Evolutionary conservation across 2,797 vertebrate genomes (phyloP), one percentile per base, ranked within the genome.

Genomic region (Platyrinchus mystaceus): DNA sequence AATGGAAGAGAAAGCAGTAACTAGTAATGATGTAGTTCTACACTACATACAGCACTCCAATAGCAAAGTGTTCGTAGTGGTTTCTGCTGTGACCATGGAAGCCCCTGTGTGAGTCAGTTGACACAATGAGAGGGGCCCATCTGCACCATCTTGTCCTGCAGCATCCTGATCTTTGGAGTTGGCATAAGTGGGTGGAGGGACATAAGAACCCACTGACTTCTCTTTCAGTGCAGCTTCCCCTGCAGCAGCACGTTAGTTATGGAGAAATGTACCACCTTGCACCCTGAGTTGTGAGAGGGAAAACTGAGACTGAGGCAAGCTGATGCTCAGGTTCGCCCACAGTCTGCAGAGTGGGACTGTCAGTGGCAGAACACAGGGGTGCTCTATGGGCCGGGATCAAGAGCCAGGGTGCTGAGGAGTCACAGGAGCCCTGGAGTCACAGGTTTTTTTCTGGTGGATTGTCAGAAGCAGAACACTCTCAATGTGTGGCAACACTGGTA

Each of bases 21-120:
- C 23, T 84, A 16, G 14, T 49, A 60, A 27, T 1, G 2, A 9
- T 30, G 30, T 63, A n/a, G 26, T 15, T 70, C 43, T 44, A 6
- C 21, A 18, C 9, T 68, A 18, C 37, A 75, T 71, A 8, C 0
- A 17, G 19, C 3, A 2, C 3, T 82, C 22, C 36, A 36, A 8
- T 5, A 60, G 32, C 27, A 59, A 63, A 49, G 24, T 12, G 9
- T 18, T 59, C 50, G 74, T n/a, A 75, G 9, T 18, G 15, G 8
- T 24, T 82, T 64, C 55, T 78, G 34, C 39, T 75, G 70, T 66
- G 41, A 44, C 28, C 9, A 0, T 22, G n/a, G 34, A 62, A 62
- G 22, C 32, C 43, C 24, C 28, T 1, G 3, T 21, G 44, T 12
- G 5, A 47, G 20, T 36, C 64, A 43, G 18, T 2, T 37, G 23